Evolutionary conservation across 2,797 vertebrate species (phyloP), one percentile per base, ranked within the genome.

Genomic region (Pterois miles): DNA sequence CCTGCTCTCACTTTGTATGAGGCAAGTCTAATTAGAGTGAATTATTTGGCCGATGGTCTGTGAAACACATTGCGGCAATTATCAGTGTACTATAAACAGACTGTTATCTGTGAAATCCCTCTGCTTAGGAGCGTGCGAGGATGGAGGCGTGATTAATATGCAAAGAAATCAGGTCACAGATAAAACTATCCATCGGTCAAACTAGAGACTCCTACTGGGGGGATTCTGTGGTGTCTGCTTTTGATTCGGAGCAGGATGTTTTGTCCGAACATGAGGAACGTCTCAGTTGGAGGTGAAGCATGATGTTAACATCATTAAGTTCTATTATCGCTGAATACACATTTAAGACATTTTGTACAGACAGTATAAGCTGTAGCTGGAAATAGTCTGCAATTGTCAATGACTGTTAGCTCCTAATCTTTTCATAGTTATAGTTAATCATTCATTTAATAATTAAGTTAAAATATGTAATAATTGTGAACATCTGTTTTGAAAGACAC

Each of bases 91-190:
- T 80, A 81, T 75, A 87, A 86, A 90, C 85, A 87, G 86, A 81
- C 65, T 48, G 82, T 89, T 93, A 93, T 94, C 92, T 93, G 88
- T 91, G 84, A 94, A 91, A 91, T 92, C 91, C 88, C 87, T 78
- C 82, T 84, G 87, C 89, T 80, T 86, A 74, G 14, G 54, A 88
- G 90, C 64, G n/a, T 23, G 33, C 5, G 7, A 79, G 68, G 81
- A 83, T 81, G 76, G 83, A 85, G 88, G 80, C 52, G 33, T 85
- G 84, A 93, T 94, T 92, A 93, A 93, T 91, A 94, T 88, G 87
- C 90, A 90, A 82, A 71, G 76, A 94, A 94, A 93, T 79, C 89
- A 91, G 93, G 92, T 92, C 90, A 91, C 74, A 85, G 78, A 85
- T 90, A 88, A 91, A 88, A 88, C 80, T 72, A 85, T 88, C 83